These are phyloP conservation scores for Seira sanloemensis DNA, from an alignment of 2,888 invertebrate species.

Conservation along the genomic window DNA sequence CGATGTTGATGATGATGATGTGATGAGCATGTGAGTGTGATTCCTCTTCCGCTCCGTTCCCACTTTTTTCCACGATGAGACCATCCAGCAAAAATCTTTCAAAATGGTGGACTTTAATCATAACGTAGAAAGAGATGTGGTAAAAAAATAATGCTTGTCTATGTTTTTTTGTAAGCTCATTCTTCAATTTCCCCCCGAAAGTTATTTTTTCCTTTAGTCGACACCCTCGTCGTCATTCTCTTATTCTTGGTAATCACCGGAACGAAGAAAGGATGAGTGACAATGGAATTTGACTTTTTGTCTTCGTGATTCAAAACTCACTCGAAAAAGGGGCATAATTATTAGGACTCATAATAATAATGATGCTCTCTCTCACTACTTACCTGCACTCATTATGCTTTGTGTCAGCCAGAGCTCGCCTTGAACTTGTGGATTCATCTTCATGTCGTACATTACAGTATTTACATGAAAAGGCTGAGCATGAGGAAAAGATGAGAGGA, in stretches of 20 bases:
- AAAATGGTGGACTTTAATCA: not conserved
- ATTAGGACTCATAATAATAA: not conserved
- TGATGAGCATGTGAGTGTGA: constrained; percentile 66
- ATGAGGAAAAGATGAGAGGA: not conserved
- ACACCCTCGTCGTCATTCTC: constrained; percentile 40
- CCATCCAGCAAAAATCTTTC: constrained; percentile 49
- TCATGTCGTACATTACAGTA: too few relatives aligned
- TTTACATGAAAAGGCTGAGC: not conserved
- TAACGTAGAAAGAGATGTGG: too few relatives aligned
- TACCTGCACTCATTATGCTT: too few relatives aligned
- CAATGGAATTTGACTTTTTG: constrained; percentile 19
- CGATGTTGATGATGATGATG: constrained; percentile 43
- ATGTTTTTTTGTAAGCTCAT: constrained; percentile 19
- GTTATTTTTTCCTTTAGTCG: constrained; percentile 30
- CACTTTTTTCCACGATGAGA: constrained; percentile 31
- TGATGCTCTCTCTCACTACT: too few relatives aligned
- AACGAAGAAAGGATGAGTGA: constrained; percentile 51
- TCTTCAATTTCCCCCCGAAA: constrained; percentile 45
- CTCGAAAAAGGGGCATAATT: not conserved
- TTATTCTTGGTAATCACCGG: constrained; percentile 27
- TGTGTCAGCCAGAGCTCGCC: too few relatives aligned
- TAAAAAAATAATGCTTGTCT: constrained; percentile 11
- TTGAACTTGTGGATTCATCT: too few relatives aligned
- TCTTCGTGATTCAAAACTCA: constrained; percentile 1
- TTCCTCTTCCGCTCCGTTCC: constrained; percentile 63